Percentiles rank a stretch among this genome's conserved stretches.
These are phyloP conservation scores for Phallusia fumigata DNA, from an alignment of 23 tunicate species.

Conservation along the genomic window DNA sequence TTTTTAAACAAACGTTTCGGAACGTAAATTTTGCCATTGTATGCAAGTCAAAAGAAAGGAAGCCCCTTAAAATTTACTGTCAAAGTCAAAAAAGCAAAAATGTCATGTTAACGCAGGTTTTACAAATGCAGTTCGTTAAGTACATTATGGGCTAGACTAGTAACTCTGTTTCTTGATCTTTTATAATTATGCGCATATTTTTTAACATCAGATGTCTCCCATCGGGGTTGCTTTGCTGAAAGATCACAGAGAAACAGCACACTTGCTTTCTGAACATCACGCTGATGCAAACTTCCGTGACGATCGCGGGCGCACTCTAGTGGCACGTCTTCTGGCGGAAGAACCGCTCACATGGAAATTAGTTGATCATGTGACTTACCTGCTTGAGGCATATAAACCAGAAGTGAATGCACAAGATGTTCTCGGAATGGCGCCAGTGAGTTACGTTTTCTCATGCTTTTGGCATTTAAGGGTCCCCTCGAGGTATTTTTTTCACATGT, in stretches of 20 bases:
- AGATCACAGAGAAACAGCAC: constrained; percentile 87
- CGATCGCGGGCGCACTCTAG: constrained; percentile 93
- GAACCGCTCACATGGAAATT: constrained; percentile 81
- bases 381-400: constrained; percentile 62
- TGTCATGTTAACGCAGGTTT: too few relatives aligned
- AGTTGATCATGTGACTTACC: constrained; percentile 63
- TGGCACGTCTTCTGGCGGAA: constrained; percentile 81
- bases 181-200: too few relatives aligned
- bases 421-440: constrained; percentile 88
- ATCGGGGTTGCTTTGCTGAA: constrained; percentile 95
- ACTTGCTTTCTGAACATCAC: constrained; percentile 70
- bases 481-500: too few relatives aligned
- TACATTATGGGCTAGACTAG: too few relatives aligned
- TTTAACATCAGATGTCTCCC: constrained; percentile 99
- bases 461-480: too few relatives aligned
- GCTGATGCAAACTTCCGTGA: constrained; percentile 88
- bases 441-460: background rate
- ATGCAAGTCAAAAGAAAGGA: too few relatives aligned
- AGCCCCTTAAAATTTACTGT: too few relatives aligned
- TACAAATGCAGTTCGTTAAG: too few relatives aligned
- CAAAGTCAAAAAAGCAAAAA: too few relatives aligned
- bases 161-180: too few relatives aligned
- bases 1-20: too few relatives aligned
- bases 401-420: constrained; percentile 91
- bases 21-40: too few relatives aligned